Evolutionary conservation across 2,888 invertebrate species (phyloP), one percentile per base, ranked within the genome.

Genomic region (Seira ritae): DNA sequence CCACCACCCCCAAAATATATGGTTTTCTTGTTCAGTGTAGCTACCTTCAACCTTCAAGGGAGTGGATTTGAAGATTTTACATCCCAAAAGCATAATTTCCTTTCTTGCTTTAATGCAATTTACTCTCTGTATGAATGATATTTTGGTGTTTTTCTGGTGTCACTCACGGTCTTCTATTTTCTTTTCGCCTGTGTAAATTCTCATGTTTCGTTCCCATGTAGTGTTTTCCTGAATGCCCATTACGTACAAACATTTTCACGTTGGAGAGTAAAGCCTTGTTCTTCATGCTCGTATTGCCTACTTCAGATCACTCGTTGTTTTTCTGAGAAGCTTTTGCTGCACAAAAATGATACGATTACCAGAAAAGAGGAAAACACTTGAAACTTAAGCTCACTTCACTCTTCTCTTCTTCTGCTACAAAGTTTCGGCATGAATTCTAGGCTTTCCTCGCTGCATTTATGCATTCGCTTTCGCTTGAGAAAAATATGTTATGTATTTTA

Each of bases 311-410:
- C 73, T 73, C 37, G 60, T 60, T 8, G 42, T 42, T 31, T 68
- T 72, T 42, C 46, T 65, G 60, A 73, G 73, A 73, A 80, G 60
- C 20, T 66, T 80, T 73, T 68, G 72, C 37, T 68, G 73, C 68
- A 72, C 79, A 80, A 80, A 73, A 72, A 68, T 65, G 72, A 73
- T 80, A 37, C 68, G 80, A 80, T 80, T 80, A 80, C 72, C 73
- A 67, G 65, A 4, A 46, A 50, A 79, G 67, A 67, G 15, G 10
- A 60, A 62, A 70, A 71, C 70, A 23, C 62, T 71, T 50, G 78
- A 62, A 37, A 31, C 10, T 37, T 12, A 67, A 75, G 12, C 23
- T 70, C 22, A n/a, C n/a, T 42, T 42, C 2, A n/a, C 62, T 60
- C 17, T 17, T 12, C 17, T 6, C 37, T 10, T 60, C n/a, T n/a